Conservation (phyloP, 2,113 vertebrate genomes). For the Alces alces region DNA sequence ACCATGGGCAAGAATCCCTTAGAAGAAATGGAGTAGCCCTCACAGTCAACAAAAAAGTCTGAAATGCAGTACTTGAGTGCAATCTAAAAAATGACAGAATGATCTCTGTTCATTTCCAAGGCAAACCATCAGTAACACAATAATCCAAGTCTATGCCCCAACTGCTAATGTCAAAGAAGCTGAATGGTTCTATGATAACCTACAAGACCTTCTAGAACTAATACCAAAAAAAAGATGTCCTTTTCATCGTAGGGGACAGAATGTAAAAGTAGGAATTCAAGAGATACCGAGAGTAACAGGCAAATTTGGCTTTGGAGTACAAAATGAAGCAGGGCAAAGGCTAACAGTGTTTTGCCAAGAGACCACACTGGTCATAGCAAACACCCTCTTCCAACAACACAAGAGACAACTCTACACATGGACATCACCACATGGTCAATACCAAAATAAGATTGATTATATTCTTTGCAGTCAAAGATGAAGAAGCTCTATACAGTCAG, state of each 20-base stretch:
- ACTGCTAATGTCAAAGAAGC: background rate
- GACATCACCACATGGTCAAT: background rate
- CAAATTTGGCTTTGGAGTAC: background rate
- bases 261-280: background rate
- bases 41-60: background rate
- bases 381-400: background rate
- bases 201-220: background rate
- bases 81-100: background rate
- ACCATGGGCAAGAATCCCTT: background rate
- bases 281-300: background rate
- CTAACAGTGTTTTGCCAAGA: background rate
- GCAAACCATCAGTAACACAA: background rate
- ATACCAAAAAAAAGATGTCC: background rate
- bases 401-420: background rate
- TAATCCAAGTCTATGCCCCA: background rate
- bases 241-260: background rate
- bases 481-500: background rate
- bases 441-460: background rate
- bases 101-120: background rate
- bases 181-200: background rate
- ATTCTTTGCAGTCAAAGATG: background rate
- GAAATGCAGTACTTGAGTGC: background rate
- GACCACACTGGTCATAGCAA: background rate
- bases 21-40: background rate
- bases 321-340: background rate